Evolutionary conservation across 53 echinoderm and acorn worm species (phyloP), one percentile per base, ranked within the genome.

Genomic region (Pentamera pediparva): DNA sequence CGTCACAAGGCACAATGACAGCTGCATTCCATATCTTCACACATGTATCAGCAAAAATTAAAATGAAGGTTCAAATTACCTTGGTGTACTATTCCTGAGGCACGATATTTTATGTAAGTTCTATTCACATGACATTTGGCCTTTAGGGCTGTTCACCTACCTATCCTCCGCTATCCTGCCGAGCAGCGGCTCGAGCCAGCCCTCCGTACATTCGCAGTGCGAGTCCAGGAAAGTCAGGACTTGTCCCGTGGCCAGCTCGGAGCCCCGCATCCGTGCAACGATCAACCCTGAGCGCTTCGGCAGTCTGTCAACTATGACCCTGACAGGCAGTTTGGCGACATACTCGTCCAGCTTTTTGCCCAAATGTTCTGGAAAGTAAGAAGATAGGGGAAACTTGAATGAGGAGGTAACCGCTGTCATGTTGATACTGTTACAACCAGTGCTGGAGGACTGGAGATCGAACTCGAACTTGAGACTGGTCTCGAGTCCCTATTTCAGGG

Each of bases 161-260:
- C 98, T 89, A 67, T 98, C 81, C 22, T 86, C 92, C n/a, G 89
- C 91, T 81, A 98, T 98, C 51, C 98, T 88, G 11, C 80, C 86
- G 31, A 98, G 65, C 26, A 98, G 74, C 6, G 98, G 98, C 54
- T 98, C 98, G 37, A 98, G 69, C 98, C 98, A 98, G 22, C 98
- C 98, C 70, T 96, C 96, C 24, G 96, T 96, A 26, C 84, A 87
- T 58, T 96, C 96, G 63, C 96, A 96, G 52, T 96, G 96, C 17
- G 96, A 96, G 72, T 96, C 96, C 29, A 96, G 62, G 63, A 90
- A 96, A 25, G 91, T 88, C 36, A 96, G 63, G 7, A 96, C 96
- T 6, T 85, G 61, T 24, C 96, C 96, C 71, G 86, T 98, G 63
- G 98, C 91, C 4, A 98, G 83, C 7, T 78, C 78, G 2, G 92